These are phyloP conservation scores for Rhynchopsitta pachyrhyncha DNA, from an alignment of 2,113 vertebrate genomes.

Conservation along the genomic window DNA sequence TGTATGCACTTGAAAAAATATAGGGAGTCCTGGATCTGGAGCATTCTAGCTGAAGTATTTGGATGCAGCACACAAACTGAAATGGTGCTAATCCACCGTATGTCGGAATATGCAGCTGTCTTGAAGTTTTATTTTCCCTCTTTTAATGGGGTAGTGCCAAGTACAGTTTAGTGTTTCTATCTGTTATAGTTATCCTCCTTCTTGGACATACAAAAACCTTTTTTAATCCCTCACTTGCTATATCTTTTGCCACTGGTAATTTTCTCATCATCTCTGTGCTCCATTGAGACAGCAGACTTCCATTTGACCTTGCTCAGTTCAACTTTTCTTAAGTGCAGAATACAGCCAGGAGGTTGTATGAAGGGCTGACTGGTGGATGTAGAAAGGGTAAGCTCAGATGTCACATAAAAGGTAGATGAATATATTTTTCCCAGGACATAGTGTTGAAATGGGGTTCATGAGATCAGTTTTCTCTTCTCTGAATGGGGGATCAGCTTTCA, in stretches of 20 bases:
- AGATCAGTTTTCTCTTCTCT: background rate
- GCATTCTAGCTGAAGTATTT: background rate
- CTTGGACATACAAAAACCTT: background rate
- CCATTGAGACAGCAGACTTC: background rate
- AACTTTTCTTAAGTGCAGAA: background rate
- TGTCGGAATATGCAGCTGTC: background rate
- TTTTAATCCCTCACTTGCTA: background rate
- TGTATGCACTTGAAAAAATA: slow-evolving; percentile 33
- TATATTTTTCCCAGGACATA: background rate
- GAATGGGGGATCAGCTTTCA: slow-evolving; percentile 26
- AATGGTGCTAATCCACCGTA: background rate
- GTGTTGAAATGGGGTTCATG: background rate
- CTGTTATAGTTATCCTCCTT: background rate
- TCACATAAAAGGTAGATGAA: background rate
- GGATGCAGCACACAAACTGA: background rate
- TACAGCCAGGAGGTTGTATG: background rate
- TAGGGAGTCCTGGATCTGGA: background rate
- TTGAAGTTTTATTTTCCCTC: background rate
- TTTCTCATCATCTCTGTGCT: background rate
- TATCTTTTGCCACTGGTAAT: background rate
- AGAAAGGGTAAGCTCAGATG: background rate
- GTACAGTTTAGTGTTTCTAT: background rate
- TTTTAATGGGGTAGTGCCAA: background rate
- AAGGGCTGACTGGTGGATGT: background rate
- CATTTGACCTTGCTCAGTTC: background rate